Conservation (phyloP, 2,888 invertebrate genomes). For the Drosophila diplacantha region DNA sequence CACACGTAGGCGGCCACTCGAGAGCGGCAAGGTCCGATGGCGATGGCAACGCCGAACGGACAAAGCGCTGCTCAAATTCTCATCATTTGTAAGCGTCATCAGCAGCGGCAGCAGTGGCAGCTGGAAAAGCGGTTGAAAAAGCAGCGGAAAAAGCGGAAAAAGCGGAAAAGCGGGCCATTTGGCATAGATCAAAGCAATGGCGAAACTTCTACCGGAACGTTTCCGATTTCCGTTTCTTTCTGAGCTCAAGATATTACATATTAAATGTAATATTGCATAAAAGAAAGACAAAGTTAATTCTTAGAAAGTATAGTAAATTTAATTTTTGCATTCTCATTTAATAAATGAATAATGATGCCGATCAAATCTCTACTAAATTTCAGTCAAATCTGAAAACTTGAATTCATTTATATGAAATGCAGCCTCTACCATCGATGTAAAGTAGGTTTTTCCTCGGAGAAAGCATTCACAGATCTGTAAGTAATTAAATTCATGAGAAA, state of each 20-base stretch:
- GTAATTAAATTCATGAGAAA: slow-evolving; percentile 6
- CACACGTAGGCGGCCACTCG: slow-evolving; percentile 68
- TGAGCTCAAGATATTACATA: not conserved
- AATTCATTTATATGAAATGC: not conserved
- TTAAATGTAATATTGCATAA: not conserved
- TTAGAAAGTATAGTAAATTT: no score
- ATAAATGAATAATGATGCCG: not conserved
- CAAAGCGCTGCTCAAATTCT: slow-evolving; percentile 59
- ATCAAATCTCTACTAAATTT: not conserved
- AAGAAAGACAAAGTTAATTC: no score
- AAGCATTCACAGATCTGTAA: slow-evolving; percentile 1
- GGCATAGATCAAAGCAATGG: slow-evolving; percentile 18
- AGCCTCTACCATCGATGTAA: not conserved
- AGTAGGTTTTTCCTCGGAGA: not conserved
- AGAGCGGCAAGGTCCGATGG: slow-evolving; percentile 37
- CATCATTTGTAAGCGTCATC: slow-evolving; percentile 62
- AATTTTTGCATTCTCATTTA: not conserved
- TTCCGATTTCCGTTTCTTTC: slow-evolving; percentile 10
- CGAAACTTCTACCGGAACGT: not conserved
- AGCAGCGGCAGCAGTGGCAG: slow-evolving; percentile 22
- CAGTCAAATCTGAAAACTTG: not conserved
- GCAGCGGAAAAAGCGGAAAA: slow-evolving; percentile 6
- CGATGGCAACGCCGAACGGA: slow-evolving; percentile 22
- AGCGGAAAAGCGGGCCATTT: slow-evolving; percentile 26
- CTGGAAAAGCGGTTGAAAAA: slow-evolving; percentile 6